Base-by-base conservation (phyloP, 1,140 invertebrate species). In the Formica exsecta region DNA sequence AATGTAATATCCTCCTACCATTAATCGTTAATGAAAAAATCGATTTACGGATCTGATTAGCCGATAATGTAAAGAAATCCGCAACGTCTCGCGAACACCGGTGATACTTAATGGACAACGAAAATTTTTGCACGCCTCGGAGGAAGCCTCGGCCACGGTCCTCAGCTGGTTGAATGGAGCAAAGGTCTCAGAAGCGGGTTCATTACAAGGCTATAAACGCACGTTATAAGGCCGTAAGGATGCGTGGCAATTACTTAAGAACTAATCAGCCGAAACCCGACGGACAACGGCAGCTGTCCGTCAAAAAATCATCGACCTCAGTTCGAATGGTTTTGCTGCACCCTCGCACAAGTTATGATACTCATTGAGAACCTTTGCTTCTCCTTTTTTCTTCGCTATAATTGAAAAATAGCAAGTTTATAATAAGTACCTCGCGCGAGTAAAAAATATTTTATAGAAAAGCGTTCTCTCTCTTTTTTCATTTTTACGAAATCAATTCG, bases 201-300 rank as follows among this genome's bases (percentile, higher is more conserved):
- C 92, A 93, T 94, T 94, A 93, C 93, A 92, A 91, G 91, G 92
- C 92, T 92, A 93, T 94, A 94, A 94, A 94, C 86, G 89, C 90
- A 86, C 91, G 92, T 94, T 93, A 94, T 92, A 92, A 92, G 91
- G 89, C 90, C 90, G 91, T 93, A 94, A 94, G 93, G 87, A 93
- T 90, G 87, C 87, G 84, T 87, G 91, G 92, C 92, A 94, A 94
- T 94, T 94, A 94, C 92, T 94, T 94, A 94, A 93, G 91, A 93
- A 93, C 93, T 94, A 94, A 94, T 94, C 93, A 92, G 91, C 91
- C 91, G 89, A 93, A 93, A 93, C 87, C 90, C 91, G 70, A 38
- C 38, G 74, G 66, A 89, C 87, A 85, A 92, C 75, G 90, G 64
- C 87, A 83, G 84, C 51, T 87, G 87, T 91, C 73, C 88, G 79